Conservation (phyloP, 2,888 invertebrate species). For the Cataglyphis albicans region DNA sequence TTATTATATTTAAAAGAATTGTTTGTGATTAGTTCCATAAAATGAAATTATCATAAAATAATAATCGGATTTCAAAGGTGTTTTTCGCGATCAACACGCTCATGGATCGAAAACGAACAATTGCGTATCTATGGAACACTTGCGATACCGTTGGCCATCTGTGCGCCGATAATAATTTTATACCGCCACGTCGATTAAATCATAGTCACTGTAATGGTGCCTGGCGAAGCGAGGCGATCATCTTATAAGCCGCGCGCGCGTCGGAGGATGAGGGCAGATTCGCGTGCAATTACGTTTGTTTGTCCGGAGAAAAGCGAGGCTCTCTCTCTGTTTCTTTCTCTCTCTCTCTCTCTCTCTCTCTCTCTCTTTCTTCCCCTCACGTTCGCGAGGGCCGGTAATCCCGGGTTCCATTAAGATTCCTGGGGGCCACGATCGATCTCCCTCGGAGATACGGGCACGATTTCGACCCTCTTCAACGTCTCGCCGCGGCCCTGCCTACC, state of each 20-base stretch:
- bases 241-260: constrained; percentile 55
- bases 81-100: constrained; percentile 51
- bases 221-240: constrained; percentile 22
- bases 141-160: constrained; percentile 75
- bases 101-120: constrained; percentile 70
- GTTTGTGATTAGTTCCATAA: background rate
- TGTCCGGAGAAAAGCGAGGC: constrained; percentile 66
- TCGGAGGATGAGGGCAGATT: constrained; percentile 56
- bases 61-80: background rate
- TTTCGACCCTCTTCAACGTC: constrained; percentile 72
- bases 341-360: constrained; percentile 13
- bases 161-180: constrained; percentile 77
- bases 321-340: background rate
- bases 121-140: constrained; percentile 51
- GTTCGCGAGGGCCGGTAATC: constrained; percentile 71
- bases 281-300: constrained; percentile 80
- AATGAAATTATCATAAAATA: background rate
- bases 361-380: constrained; percentile 24
- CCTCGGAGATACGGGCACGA: constrained; percentile 73
- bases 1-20: background rate
- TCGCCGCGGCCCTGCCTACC: constrained; percentile 41
- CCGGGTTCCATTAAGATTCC: constrained; percentile 80
- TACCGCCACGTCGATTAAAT: constrained; percentile 78
- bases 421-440: constrained; percentile 74
- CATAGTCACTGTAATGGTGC: constrained; percentile 71